Percentiles rank a stretch among this genome's conserved stretches.
These are phyloP conservation scores for Orchesella cincta DNA, from an alignment of 1,140 invertebrate species.

Conservation along the genomic window DNA sequence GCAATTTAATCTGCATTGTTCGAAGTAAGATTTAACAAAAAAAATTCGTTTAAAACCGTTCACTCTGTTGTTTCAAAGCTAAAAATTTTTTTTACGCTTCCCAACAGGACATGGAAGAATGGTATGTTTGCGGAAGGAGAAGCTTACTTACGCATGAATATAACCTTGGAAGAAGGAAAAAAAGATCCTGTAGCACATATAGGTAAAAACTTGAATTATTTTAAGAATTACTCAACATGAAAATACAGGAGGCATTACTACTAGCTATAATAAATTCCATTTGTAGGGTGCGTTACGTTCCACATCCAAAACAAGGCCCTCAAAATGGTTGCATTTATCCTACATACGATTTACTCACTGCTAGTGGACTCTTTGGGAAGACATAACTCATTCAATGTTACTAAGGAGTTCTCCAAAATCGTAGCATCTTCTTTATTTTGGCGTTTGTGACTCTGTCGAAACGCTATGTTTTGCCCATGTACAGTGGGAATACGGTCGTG, in stretches of 20 bases:
- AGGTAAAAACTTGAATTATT: slow-evolving; percentile 65
- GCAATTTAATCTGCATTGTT: slow-evolving; percentile 89
- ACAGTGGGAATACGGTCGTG: slow-evolving; percentile 98
- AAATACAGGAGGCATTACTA: background rate
- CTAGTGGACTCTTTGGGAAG: slow-evolving; percentile 97
- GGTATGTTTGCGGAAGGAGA: slow-evolving; percentile 95
- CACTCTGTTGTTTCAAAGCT: slow-evolving; percentile 19
- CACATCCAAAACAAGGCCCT: slow-evolving; percentile 88
- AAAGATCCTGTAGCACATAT: slow-evolving; percentile 97
- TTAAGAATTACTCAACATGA: background rate
- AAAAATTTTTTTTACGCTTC: slow-evolving; percentile 35
- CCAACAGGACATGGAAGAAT: slow-evolving; percentile 90
- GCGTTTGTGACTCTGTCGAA: slow-evolving; percentile 93
- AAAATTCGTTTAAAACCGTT: slow-evolving; percentile 22
- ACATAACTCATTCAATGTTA: slow-evolving; percentile 98
- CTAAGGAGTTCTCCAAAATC: slow-evolving; percentile 94
- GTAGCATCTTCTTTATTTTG: slow-evolving; percentile 97
- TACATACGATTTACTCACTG: slow-evolving; percentile 99
- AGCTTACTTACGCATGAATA: slow-evolving; percentile 93
- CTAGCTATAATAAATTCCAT: background rate
- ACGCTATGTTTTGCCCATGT: slow-evolving; percentile 99
- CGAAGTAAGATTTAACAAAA: too few species aligned
- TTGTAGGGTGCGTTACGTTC: slow-evolving; percentile 55
- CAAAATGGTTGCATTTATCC: slow-evolving; percentile 99
- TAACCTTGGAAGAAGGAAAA: slow-evolving; percentile 96